Evolutionary conservation across 2,888 invertebrate species (phyloP).

Genomic region (Tenthredo mesomela): DNA sequence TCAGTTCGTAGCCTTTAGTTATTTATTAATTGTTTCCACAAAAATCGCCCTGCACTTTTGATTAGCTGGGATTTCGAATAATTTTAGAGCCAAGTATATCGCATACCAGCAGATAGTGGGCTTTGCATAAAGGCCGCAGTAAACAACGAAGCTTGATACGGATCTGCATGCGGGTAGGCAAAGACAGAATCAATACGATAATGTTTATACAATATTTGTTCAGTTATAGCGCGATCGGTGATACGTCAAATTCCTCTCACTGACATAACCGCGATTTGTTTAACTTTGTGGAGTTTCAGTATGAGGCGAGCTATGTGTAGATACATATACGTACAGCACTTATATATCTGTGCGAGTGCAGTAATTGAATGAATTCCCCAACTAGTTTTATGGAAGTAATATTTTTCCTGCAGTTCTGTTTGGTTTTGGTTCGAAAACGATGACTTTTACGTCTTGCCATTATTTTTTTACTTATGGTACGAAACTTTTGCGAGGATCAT

Average conservation of each 20-base stretch:
- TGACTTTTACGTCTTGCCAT: conserved; percentile 8
- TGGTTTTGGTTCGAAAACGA: not conserved
- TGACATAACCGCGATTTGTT: not conserved
- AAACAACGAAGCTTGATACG: conserved; percentile 16
- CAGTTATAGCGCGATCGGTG: not conserved
- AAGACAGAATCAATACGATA: conserved; percentile 48
- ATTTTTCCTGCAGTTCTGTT: not conserved
- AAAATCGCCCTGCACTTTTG: not conserved
- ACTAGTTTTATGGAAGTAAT: not conserved
- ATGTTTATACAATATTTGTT: conserved; percentile 45
- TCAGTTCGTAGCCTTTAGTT: not conserved
- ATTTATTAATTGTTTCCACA: not conserved
- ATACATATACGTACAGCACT: not conserved
- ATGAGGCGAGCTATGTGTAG: not conserved
- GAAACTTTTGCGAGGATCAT: not conserved
- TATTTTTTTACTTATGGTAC: not conserved
- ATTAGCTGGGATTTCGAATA: not conserved
- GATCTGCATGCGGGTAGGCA: conserved; percentile 28
- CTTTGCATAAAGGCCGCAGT: not conserved
- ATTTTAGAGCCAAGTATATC: not conserved
- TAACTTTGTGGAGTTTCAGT: not conserved
- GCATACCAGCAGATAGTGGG: conserved; percentile 14
- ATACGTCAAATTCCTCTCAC: not conserved
- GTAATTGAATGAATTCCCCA: not conserved
- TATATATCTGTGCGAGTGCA: not conserved